These are phyloP conservation scores for Serranus cabrilla DNA, from an alignment of 2,797 vertebrate species.

Conservation along the genomic window DNA sequence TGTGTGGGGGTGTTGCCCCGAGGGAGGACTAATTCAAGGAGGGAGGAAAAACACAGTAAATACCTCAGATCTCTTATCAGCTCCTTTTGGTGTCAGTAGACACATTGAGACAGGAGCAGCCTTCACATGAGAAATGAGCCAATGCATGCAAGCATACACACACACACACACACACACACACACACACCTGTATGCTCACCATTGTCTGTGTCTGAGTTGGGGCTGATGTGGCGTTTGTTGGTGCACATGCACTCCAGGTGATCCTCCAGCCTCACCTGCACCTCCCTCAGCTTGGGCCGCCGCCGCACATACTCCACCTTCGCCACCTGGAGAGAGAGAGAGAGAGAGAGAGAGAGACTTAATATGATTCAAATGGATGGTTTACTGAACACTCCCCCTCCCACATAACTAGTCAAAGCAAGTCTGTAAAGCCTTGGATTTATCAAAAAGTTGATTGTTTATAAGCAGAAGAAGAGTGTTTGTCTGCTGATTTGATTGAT, in stretches of 20 bases:
- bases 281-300: constrained; percentile 95
- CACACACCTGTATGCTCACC: constrained; percentile 61
- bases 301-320: constrained; percentile 96
- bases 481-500: too few relatives aligned
- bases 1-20: constrained; percentile 1
- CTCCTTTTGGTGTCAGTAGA: constrained; percentile 43
- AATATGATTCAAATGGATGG: too few relatives aligned
- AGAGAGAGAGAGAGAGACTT: constrained; percentile 1
- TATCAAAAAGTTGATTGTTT: too few relatives aligned
- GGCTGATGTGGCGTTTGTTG: constrained; percentile 88
- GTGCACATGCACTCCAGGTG: constrained; percentile 95
- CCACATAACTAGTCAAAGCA: background rate
- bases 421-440: background rate
- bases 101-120: constrained; percentile 53
- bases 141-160: constrained; percentile 17
- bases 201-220: constrained; percentile 88
- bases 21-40: constrained; percentile 48
- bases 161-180: constrained; percentile 42
- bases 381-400: too few relatives aligned
- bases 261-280: constrained; percentile 96
- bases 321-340: constrained; percentile 87
- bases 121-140: constrained; percentile 37
- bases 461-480: too few relatives aligned
- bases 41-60: constrained; percentile 59
- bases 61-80: constrained; percentile 72